A percentile compares a stretch with the other conserved stretches of the same genome.
Evolutionary conservation across 1,140 invertebrate genomes (phyloP).

Genomic region (Hypsibius dujardini): DNA sequence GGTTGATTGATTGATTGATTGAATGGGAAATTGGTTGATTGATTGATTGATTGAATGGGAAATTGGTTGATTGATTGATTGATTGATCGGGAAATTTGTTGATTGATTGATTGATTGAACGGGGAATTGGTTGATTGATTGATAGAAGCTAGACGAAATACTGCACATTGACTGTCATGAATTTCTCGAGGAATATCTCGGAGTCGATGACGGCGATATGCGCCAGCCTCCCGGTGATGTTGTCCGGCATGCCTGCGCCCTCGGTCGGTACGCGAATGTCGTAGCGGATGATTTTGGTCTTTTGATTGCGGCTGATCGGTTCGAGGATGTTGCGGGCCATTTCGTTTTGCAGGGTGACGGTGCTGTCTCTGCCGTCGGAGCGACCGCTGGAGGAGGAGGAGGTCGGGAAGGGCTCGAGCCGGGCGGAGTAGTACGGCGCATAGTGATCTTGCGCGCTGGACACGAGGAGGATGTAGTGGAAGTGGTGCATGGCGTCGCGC

Average conservation of each 20-base stretch:
- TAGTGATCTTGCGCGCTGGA: conserved; percentile 85
- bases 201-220: conserved; percentile 92
- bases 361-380: not conserved
- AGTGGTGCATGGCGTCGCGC: conserved; percentile 40
- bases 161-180: conserved; percentile 72
- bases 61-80: too few relatives aligned
- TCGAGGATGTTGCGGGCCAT: conserved; percentile 85
- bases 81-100: too few relatives aligned
- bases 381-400: too few relatives aligned
- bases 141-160: conserved; percentile 94
- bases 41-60: too few relatives aligned
- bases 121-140: too few relatives aligned
- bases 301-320: conserved; percentile 40
- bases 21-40: too few relatives aligned
- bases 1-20: too few relatives aligned
- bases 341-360: conserved; percentile 37
- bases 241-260: conserved; percentile 2
- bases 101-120: too few relatives aligned
- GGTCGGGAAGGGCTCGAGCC: conserved; percentile 47
- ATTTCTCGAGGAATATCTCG: conserved; percentile 92
- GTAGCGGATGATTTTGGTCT: not conserved
- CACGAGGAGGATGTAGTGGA: conserved; percentile 74
- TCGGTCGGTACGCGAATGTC: conserved; percentile 4
- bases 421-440: conserved; percentile 77
- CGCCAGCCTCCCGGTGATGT: conserved; percentile 65